Conservation (phyloP, 2,797 vertebrate genomes). For the Hybognathus amarus region DNA sequence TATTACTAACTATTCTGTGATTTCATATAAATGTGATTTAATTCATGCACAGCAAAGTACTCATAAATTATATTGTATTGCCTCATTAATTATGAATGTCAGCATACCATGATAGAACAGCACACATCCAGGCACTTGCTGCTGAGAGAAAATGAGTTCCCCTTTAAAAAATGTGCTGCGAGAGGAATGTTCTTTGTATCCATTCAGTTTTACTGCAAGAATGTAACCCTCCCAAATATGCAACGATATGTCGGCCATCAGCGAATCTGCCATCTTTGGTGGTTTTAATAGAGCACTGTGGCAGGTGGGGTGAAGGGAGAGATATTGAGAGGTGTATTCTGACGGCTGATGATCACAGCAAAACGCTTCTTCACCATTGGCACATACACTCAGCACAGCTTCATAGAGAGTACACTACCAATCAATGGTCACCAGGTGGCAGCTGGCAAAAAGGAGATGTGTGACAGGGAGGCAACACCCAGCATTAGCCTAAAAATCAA, state of each 20-base stretch:
- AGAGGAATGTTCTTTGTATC: conserved; percentile 56
- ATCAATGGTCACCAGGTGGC: conserved; percentile 74
- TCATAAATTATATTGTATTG: conserved; percentile 36
- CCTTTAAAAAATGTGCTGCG: conserved; percentile 59
- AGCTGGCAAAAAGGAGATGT: conserved; percentile 56
- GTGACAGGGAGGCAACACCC: conserved; percentile 73
- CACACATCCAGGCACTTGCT: conserved; percentile 30
- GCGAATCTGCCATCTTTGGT: conserved; percentile 38
- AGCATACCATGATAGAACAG: conserved; percentile 21
- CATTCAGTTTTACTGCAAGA: conserved; percentile 57
- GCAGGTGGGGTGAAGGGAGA: conserved; percentile 19
- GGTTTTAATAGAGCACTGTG: conserved; percentile 33
- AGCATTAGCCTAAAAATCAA: conserved; percentile 65
- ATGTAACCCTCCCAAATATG: conserved; percentile 57
- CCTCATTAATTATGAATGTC: conserved; percentile 42
- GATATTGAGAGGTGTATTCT: conserved; percentile 39
- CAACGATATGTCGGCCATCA: conserved; percentile 40
- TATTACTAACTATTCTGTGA: conserved; percentile 32
- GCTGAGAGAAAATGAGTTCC: conserved; percentile 44
- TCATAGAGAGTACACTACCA: conserved; percentile 12
- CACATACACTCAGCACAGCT: neutral
- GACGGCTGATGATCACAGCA: conserved; percentile 45
- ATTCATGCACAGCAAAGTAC: conserved; percentile 29
- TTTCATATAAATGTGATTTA: conserved; percentile 48
- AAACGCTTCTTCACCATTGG: conserved; percentile 35